Evolutionary conservation across 2,797 vertebrate species (phyloP).

Genomic region (Valencia hispanica): DNA sequence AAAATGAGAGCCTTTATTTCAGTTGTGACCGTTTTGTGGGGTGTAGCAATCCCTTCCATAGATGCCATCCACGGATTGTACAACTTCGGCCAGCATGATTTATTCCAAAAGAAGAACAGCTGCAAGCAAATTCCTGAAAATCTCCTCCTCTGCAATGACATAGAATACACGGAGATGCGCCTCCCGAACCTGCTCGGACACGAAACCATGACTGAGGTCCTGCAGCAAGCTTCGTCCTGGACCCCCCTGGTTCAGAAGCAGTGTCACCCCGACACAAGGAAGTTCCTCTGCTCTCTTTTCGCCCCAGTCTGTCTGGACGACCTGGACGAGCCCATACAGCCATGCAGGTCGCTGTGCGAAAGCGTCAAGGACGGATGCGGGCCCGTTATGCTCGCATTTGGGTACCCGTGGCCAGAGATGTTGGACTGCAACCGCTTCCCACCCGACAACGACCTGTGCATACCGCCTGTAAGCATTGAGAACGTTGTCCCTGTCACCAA

Average conservation of each 20-base stretch:
- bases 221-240: slow-evolving; percentile 97
- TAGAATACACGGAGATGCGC: slow-evolving; percentile 96
- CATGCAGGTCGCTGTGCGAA: slow-evolving; percentile 94
- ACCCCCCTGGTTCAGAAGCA: slow-evolving; percentile 96
- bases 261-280: slow-evolving; percentile 94
- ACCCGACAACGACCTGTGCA: slow-evolving; percentile 94
- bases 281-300: slow-evolving; percentile 97
- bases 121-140: slow-evolving; percentile 93
- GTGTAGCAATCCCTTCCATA: slow-evolving; percentile 73
- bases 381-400: slow-evolving; percentile 96
- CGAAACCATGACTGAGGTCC: slow-evolving; percentile 94
- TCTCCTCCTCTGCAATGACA: slow-evolving; percentile 91
- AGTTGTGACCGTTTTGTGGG: slow-evolving; percentile 74
- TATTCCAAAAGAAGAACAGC: slow-evolving; percentile 90
- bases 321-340: slow-evolving; percentile 94
- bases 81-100: slow-evolving; percentile 88
- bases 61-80: slow-evolving; percentile 87
- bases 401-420: slow-evolving; percentile 98
- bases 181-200: slow-evolving; percentile 97
- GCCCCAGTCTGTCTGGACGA: slow-evolving; percentile 96
- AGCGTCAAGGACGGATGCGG: slow-evolving; percentile 91
- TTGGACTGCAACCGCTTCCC: slow-evolving; percentile 93
- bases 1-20: slow-evolving; percentile 67
- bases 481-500: slow-evolving; percentile 84
- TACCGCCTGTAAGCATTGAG: slow-evolving; percentile 87